Conservation (phyloP, 2,113 vertebrate genomes). For the Catharus bicknelli region DNA sequence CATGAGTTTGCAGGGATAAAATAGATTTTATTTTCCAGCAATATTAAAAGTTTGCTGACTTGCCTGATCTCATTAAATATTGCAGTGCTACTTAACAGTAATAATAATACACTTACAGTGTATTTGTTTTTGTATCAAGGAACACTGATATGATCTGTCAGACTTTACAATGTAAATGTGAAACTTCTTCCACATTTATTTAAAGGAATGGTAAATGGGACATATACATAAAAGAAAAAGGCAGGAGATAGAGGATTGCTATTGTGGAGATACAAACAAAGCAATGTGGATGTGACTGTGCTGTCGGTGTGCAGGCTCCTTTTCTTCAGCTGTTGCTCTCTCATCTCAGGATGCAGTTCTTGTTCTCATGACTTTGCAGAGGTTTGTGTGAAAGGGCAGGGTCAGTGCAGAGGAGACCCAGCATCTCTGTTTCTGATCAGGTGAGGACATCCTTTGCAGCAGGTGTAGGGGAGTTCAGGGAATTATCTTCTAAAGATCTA, state of each 20-base stretch:
- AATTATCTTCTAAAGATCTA: not conserved
- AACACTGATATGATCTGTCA: not conserved
- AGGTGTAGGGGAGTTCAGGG: not conserved
- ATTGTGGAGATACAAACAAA: not conserved
- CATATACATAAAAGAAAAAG: not conserved
- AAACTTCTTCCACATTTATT: not conserved
- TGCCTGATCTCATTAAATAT: not conserved
- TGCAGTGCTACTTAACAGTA: not conserved
- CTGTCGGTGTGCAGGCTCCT: not conserved
- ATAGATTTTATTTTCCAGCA: not conserved
- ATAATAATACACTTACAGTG: not conserved
- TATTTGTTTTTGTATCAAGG: not conserved
- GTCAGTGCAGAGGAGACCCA: not conserved
- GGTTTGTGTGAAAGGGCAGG: not conserved
- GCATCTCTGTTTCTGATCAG: not conserved
- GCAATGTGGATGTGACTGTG: not conserved
- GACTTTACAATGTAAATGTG: not conserved
- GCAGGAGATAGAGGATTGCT: not conserved
- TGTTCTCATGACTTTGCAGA: not conserved
- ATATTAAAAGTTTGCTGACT: not conserved
- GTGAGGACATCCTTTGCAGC: not conserved
- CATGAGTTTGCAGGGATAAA: not conserved
- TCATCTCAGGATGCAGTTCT: not conserved
- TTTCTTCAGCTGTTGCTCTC: not conserved
- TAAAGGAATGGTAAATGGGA: not conserved